Percentiles rank a stretch among this genome's conserved stretches.
These are phyloP conservation scores for Linepithema humile DNA, from an alignment of 1,140 invertebrate species.

Conservation along the genomic window DNA sequence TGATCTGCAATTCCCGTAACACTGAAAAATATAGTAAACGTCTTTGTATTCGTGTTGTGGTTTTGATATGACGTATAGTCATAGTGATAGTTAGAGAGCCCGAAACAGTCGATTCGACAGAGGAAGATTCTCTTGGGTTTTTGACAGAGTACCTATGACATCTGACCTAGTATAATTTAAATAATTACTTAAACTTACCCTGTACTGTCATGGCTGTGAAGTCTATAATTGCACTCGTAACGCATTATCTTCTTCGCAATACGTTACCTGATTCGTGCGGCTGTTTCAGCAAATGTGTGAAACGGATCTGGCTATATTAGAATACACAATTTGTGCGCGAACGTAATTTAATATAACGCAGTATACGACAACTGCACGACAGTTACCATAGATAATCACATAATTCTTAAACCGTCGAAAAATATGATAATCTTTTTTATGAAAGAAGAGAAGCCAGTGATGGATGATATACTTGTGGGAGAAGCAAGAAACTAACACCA, in stretches of 20 bases:
- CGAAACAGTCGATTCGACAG: neutral
- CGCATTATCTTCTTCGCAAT: slow-evolving; percentile 10
- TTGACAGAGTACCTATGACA: neutral
- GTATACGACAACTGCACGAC: neutral
- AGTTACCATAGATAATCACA: neutral
- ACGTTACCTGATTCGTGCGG: neutral
- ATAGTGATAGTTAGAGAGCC: neutral
- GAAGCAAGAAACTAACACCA: slow-evolving; percentile 15
- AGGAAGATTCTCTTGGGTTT: neutral
- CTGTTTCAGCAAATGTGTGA: neutral
- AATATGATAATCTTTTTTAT: neutral
- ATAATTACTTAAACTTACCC: slow-evolving; percentile 7
- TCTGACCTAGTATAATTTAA: slow-evolving; percentile 26
- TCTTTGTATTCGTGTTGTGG: neutral
- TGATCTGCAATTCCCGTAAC: neutral
- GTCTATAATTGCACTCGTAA: slow-evolving; percentile 48
- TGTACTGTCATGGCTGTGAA: slow-evolving; percentile 59
- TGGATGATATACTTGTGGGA: neutral
- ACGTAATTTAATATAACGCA: neutral
- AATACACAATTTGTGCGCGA: neutral
- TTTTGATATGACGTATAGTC: neutral
- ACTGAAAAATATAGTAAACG: neutral
- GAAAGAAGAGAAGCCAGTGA: neutral
- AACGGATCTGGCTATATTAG: neutral
- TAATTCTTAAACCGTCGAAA: neutral